A percentile compares a stretch with the other conserved stretches of the same genome.
phyloP scores from a whole-genome alignment of 2,113 vertebrate species.

The Corythornis cristatus region DNA sequence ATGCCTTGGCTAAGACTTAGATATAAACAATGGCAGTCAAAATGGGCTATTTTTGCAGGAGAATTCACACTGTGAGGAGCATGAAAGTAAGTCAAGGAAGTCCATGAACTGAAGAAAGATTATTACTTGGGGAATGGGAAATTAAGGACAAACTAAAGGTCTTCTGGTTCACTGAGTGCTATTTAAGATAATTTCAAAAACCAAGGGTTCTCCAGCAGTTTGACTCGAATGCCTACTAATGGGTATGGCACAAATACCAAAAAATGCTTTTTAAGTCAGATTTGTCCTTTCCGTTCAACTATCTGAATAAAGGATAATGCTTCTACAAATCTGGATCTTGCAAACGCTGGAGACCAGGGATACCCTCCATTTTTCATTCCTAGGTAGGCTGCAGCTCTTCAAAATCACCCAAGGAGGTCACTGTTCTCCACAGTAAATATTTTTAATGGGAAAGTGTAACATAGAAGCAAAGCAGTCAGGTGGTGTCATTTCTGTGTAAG shows the following conservation, averaged over 20 bases:
- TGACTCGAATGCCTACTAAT: background rate
- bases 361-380: background rate
- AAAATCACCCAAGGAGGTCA: background rate
- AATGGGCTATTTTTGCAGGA: background rate
- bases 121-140: background rate
- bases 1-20: background rate
- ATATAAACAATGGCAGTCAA: background rate
- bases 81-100: background rate
- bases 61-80: background rate
- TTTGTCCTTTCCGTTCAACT: background rate
- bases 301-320: background rate
- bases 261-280: background rate
- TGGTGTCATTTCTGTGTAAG: background rate
- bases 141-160: background rate
- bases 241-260: background rate
- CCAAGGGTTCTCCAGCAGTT: background rate
- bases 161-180: background rate
- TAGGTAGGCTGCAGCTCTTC: background rate
- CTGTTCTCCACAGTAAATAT: background rate
- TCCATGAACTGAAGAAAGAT: background rate
- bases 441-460: background rate
- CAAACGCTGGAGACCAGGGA: fast-evolving
- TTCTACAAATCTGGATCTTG: background rate
- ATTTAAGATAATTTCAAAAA: background rate
- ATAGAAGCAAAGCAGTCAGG: fast-evolving